Evolutionary conservation across 2,113 vertebrate species (phyloP).

Genomic region (Daubentonia madagascariensis): DNA sequence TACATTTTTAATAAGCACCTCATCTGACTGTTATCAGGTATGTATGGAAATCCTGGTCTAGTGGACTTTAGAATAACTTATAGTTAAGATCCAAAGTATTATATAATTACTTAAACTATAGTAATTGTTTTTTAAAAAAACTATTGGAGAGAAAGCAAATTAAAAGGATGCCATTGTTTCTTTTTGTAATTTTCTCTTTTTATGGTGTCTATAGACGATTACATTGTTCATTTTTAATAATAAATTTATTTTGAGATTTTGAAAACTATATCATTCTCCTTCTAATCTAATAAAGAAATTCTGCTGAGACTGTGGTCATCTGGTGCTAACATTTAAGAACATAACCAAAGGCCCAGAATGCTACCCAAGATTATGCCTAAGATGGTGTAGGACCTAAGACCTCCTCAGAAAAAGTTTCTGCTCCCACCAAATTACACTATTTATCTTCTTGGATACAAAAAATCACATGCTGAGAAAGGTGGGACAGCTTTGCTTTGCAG

Average conservation of each 20-base stretch:
- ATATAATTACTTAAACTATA: background rate
- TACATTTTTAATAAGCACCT: background rate
- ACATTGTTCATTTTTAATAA: background rate
- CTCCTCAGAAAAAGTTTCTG: background rate
- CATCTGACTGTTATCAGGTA: background rate
- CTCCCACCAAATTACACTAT: background rate
- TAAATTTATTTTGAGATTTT: background rate
- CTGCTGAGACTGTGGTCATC: background rate
- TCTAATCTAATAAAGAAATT: background rate
- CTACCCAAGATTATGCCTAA: background rate
- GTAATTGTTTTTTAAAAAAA: background rate
- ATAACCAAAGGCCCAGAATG: background rate
- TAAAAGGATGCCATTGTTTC: background rate
- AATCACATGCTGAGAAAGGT: background rate
- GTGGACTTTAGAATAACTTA: background rate
- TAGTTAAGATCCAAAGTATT: background rate
- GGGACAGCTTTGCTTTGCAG: background rate
- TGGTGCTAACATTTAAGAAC: background rate
- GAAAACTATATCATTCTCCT: background rate
- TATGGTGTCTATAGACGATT: background rate
- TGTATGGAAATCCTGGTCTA: background rate
- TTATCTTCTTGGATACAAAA: background rate
- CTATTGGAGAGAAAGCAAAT: background rate
- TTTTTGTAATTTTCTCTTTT: background rate
- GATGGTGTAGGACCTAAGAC: accelerated